Percentiles rank a stretch among this genome's conserved stretches.
Evolutionary conservation across 2,113 vertebrate genomes (phyloP).

Genomic region (Bombycilla garrulus): DNA sequence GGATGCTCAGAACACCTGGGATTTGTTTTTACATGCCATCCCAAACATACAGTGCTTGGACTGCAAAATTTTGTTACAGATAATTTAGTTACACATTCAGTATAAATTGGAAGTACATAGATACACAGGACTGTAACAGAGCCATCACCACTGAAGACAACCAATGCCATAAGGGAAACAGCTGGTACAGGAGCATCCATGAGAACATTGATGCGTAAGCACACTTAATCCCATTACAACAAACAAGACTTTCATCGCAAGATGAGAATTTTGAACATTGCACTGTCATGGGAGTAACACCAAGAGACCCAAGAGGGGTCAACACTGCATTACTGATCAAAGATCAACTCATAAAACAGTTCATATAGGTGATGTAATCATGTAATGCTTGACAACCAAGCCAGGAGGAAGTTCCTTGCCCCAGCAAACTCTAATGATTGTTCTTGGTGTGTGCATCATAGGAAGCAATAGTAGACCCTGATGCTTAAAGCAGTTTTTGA

Average conservation of each 20-base stretch:
- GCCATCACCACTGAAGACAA: accelerated
- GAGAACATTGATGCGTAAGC: not conserved
- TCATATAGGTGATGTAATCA: not conserved
- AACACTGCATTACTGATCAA: not conserved
- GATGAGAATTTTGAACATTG: not conserved
- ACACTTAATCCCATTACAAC: not conserved
- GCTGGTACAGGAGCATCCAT: not conserved
- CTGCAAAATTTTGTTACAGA: not conserved
- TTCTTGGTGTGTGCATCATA: not conserved
- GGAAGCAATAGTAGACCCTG: not conserved
- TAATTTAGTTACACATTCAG: not conserved
- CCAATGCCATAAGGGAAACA: not conserved
- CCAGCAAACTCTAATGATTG: not conserved
- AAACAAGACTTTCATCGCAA: not conserved
- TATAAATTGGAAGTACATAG: not conserved
- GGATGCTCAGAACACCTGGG: not conserved
- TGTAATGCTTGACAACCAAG: not conserved
- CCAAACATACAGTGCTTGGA: not conserved
- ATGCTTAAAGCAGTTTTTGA: not conserved
- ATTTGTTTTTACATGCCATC: not conserved
- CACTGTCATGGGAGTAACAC: not conserved
- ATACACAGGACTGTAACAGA: not conserved
- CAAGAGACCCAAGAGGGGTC: not conserved
- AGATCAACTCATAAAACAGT: not conserved
- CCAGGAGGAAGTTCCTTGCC: not conserved